Percentiles rank a stretch among this genome's conserved stretches.
Evolutionary conservation across 2,797 vertebrate species (phyloP).

Genomic region (Lepus townsendii): DNA sequence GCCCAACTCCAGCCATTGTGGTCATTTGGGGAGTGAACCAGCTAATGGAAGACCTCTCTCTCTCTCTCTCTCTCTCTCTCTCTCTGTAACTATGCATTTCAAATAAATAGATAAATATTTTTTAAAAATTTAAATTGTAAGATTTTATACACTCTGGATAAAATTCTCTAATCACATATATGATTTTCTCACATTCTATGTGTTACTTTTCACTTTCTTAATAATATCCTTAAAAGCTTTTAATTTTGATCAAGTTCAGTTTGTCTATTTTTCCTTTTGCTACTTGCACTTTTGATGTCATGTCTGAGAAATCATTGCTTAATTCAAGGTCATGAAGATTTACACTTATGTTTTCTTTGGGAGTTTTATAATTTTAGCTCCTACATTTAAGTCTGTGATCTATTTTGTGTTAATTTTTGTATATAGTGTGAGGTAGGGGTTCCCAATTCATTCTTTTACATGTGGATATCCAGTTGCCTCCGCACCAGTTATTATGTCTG

Average conservation of each 20-base stretch:
- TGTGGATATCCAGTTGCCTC: not conserved
- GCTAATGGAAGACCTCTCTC: too few species aligned
- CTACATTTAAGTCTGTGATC: not conserved
- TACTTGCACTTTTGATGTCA: too few species aligned
- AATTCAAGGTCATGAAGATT: not conserved
- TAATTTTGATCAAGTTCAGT: not conserved
- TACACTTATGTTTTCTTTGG: not conserved
- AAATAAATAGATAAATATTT: too few species aligned
- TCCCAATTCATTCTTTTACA: conserved; percentile 1
- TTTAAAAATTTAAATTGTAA: too few species aligned
- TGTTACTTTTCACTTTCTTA: not conserved
- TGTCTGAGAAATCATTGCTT: too few species aligned
- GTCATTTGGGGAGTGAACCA: too few species aligned
- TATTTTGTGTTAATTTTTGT: conserved; percentile 24
- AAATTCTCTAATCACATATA: not conserved
- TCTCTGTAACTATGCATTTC: too few species aligned
- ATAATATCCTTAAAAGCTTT: not conserved
- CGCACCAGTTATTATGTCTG: not conserved
- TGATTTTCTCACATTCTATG: conserved; percentile 14
- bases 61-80: too few species aligned
- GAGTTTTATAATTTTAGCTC: too few species aligned
- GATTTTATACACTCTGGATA: too few species aligned
- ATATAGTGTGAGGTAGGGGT: not conserved
- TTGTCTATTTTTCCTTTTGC: not conserved
- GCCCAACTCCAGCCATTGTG: too few species aligned